Base-by-base conservation (phyloP, 2,113 vertebrate genomes). In the Noturus placidus region DNA sequence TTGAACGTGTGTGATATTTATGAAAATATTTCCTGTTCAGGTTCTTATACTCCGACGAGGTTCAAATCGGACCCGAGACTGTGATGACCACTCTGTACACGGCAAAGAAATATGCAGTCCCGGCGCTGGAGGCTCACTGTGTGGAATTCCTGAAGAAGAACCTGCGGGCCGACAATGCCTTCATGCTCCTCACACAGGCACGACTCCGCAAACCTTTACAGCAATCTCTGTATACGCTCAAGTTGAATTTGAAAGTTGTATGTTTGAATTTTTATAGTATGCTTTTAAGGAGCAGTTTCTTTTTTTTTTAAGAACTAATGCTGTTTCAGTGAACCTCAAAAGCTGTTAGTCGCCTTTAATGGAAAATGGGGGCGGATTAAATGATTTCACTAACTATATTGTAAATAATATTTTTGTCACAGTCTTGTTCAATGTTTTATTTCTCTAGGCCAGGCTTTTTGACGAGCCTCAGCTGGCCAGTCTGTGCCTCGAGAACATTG, bases 101-200 rank as follows among this genome's bases (percentile, higher is more conserved):
- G 0, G 98, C 98, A 79, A 99, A 99, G 92, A 99, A 99, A 92
- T 99, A 99, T 0, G 98, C 98, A 0, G 98, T 99, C 50, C 98
- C 98, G 0, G 98, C 98, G 0, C 95, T 99, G 0, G 98, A 99
- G 93, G 97, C 98, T 11, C 98, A 99, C 89, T 99, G 98, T 33
- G 98, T 99, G 94, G 98, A 99, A 90, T 99, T 99, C 76, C 96
- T 99, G 0, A 99, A 99, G 92, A 99, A 99, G 93, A 99, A 99
- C 93, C 96, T 99, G 33, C 93, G 98, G 42, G 98, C 98, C 0
- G 98, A 99, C 94, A 99, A 98, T 0, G 98, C 98, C 0, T 99
- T 99, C 93, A 99, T 99, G 98, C 95, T 99, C 57, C 96, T 99
- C 59, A 99, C 98, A 8, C 98, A 99, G 97, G 98, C 97, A 92